Base-by-base conservation (phyloP, 2,113 vertebrate genomes). In the Bagarius yarrelli region DNA sequence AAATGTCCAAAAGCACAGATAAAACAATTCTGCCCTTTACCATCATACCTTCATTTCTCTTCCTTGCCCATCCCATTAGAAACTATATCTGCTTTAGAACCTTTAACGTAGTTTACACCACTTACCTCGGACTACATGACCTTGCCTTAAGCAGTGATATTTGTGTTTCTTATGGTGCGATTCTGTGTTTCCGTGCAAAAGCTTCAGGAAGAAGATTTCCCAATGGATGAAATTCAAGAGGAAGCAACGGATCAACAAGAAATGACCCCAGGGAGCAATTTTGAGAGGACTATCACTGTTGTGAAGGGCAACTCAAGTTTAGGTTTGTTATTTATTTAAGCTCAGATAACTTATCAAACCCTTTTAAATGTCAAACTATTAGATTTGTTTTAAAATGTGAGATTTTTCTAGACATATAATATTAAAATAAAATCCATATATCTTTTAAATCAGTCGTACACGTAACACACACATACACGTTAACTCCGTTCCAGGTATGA, bases 251-350 rank as follows among this genome's bases (percentile, higher is more conserved):
- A 87, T 85, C 77, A 83, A 44, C 40, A 73, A 36, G 80, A 75
- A n/a, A 34, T 53, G 69, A 78, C 60, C 1, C 81, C 91, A 0
- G 93, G 86, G 88, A 95, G 90, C 85, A 87, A 85, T 23, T 95
- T 95, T 82, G 95, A 97, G 90, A 96, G 93, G 89, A 98, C 94
- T 25, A 96, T 99, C 88, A 94, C 90, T 79, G 94, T 99, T 80
- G 94, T 94, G 90, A 98, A 96, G 94, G 98, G 97, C 93, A 99
- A 94, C 93, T 95, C 95, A 87, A 98, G 96, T 89, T 92, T 99
- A 52, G 98, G 98, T 99, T 92, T 89, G 90, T 90, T 40, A 83
- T 89, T 84, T 40, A 11, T 21, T n/a, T 50, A 47, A 69, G 32
- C 34, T 47, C n/a, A 76, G 3, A 55, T 40, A 78, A 25, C 25